A percentile compares a stretch with the other conserved stretches of the same genome.
These are phyloP conservation scores for Phylloscopus collybita DNA, from an alignment of 2,797 vertebrate species.

Conservation along the genomic window DNA sequence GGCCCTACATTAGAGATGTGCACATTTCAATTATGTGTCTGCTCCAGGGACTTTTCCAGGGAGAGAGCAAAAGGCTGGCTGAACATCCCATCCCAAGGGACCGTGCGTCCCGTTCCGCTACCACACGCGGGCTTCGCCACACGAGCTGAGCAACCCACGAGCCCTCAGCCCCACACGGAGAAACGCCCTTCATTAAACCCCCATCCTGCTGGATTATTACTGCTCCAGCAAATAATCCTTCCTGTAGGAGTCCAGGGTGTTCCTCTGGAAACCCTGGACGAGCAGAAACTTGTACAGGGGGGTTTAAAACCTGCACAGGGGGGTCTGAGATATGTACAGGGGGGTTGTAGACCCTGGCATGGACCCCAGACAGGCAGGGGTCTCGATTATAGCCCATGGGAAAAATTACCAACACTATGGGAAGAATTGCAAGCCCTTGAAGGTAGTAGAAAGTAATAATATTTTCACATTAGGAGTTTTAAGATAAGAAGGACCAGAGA, in stretches of 20 bases:
- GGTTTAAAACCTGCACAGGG: too few species aligned
- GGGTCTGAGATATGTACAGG: too few species aligned
- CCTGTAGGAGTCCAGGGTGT: neutral
- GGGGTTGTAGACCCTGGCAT: too few species aligned
- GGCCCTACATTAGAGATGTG: neutral
- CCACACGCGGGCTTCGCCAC: neutral
- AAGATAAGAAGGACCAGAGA: too few species aligned
- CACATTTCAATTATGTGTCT: neutral
- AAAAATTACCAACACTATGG: too few species aligned
- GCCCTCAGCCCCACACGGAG: neutral
- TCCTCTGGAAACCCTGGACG: too few species aligned
- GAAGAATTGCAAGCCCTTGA: too few species aligned
- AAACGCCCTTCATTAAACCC: neutral
- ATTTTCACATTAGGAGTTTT: too few species aligned
- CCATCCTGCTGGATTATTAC: neutral
- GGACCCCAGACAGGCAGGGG: too few species aligned
- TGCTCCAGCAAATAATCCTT: neutral
- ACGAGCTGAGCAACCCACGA: neutral
- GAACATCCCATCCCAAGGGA: neutral
- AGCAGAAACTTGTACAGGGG: too few species aligned
- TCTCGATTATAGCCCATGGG: too few species aligned
- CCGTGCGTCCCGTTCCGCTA: accelerated
- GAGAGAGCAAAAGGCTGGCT: neutral
- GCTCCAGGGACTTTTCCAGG: neutral
- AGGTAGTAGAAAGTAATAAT: too few species aligned